phyloP scores from a whole-genome alignment of 2,888 invertebrate genomes.

The Augiades crinisus region DNA sequence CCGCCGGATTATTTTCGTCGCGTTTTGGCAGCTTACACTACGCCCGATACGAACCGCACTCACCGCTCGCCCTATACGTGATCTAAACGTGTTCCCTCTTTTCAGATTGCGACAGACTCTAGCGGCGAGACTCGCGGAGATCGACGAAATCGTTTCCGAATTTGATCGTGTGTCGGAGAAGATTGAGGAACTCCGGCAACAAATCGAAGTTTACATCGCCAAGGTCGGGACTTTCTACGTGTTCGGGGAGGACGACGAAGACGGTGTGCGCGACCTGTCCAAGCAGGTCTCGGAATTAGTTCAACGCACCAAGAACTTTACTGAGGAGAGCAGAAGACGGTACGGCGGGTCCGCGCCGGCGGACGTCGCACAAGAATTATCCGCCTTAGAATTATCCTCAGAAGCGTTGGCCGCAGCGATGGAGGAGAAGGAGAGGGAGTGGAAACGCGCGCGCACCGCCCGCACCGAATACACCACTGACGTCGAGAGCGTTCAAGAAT shows the following conservation, averaged over 20 bases:
- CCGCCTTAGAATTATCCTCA: slow-evolving; percentile 89
- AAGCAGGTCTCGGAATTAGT: slow-evolving; percentile 81
- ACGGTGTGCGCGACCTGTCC: slow-evolving; percentile 81
- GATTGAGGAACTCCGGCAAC: slow-evolving; percentile 85
- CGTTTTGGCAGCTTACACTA: slow-evolving; percentile 58
- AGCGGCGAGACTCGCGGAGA: slow-evolving; percentile 87
- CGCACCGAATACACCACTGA: slow-evolving; percentile 90
- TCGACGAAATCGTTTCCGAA: slow-evolving; percentile 87
- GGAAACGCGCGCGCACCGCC: slow-evolving; percentile 91
- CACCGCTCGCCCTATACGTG: slow-evolving; percentile 44
- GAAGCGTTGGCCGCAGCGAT: slow-evolving; percentile 90
- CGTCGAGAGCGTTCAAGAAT: slow-evolving; percentile 90
- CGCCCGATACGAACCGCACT: slow-evolving; percentile 48
- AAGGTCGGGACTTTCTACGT: slow-evolving; percentile 88
- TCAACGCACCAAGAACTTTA: slow-evolving; percentile 80
- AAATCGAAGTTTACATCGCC: slow-evolving; percentile 84
- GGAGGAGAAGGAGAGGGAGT: slow-evolving; percentile 94
- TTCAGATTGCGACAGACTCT: slow-evolving; percentile 91
- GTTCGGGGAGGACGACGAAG: slow-evolving; percentile 87
- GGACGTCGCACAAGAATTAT: slow-evolving; percentile 90
- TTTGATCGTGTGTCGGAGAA: slow-evolving; percentile 87
- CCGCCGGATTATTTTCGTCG: slow-evolving; percentile 75
- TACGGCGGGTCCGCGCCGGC: slow-evolving; percentile 86
- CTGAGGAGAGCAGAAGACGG: slow-evolving; percentile 80
- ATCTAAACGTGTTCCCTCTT: slow-evolving; percentile 47